Conservation (phyloP, 2,113 vertebrate genomes). For the Ailuropoda melanoleuca region DNA sequence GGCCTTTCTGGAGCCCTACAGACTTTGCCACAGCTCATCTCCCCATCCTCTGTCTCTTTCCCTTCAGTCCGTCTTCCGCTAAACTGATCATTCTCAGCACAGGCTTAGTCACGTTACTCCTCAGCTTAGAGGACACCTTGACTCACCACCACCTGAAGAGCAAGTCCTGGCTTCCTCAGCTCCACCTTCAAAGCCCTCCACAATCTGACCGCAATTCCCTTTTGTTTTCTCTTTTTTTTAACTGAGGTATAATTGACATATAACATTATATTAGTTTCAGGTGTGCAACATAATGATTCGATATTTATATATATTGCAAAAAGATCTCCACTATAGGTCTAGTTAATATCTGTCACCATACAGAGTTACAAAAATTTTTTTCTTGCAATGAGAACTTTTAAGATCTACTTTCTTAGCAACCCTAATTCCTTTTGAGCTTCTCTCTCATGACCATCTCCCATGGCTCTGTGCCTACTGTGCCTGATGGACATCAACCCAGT, state of each 20-base stretch:
- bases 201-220: neutral
- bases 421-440: neutral
- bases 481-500: too few relatives aligned
- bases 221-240: neutral
- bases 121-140: neutral
- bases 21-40: neutral
- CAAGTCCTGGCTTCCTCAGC: neutral
- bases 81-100: neutral
- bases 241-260: neutral
- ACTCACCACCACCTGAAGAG: neutral
- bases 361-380: neutral
- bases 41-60: neutral
- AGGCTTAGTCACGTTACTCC: neutral
- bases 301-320: neutral
- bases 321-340: neutral
- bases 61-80: neutral
- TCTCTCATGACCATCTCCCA: neutral
- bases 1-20: neutral
- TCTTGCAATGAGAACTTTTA: neutral
- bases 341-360: neutral
- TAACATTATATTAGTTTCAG: neutral
- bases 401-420: neutral
- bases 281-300: neutral
- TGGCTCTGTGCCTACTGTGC: fast-evolving
- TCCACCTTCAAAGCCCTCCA: neutral